These are phyloP conservation scores for Euzetes globulus DNA, from an alignment of 2,888 invertebrate genomes.

Conservation along the genomic window DNA sequence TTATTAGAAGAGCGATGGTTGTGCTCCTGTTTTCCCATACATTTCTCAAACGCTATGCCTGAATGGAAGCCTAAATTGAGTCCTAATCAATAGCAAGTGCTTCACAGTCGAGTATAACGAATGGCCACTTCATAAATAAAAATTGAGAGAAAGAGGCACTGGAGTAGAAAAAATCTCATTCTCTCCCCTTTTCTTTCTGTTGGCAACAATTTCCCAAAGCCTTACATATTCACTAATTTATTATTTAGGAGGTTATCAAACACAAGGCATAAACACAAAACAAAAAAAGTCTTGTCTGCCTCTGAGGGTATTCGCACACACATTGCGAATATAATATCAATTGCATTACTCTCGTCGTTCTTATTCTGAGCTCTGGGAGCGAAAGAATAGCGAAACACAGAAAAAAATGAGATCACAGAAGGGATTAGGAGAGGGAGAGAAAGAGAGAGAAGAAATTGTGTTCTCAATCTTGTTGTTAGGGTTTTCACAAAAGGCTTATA, in stretches of 20 bases:
- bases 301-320: background rate
- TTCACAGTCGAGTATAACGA: constrained; percentile 3
- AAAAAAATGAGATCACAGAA: constrained; percentile 15
- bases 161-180: background rate
- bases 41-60: background rate
- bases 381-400: background rate
- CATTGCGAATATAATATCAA: background rate
- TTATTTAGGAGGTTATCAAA: constrained; percentile 22
- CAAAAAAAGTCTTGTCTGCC: constrained; percentile 20
- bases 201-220: background rate
- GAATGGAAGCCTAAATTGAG: constrained; percentile 11
- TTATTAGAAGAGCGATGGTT: constrained; percentile 11
- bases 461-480: constrained; percentile 1
- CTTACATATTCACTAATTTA: constrained; percentile 17
- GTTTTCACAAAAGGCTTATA: constrained; percentile 19
- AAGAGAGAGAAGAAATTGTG: background rate
- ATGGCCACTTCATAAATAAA: constrained; percentile 24
- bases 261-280: background rate
- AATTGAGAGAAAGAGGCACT: background rate
- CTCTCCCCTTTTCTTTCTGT: background rate
- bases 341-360: too few species aligned
- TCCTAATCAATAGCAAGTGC: constrained; percentile 23
- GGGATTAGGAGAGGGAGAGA: background rate
- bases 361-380: background rate
- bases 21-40: constrained; percentile 5